A percentile compares a stretch with the other conserved stretches of the same genome.
These are phyloP conservation scores for Pyrocoelia pectoralis DNA, from an alignment of 2,888 invertebrate genomes.

Conservation along the genomic window DNA sequence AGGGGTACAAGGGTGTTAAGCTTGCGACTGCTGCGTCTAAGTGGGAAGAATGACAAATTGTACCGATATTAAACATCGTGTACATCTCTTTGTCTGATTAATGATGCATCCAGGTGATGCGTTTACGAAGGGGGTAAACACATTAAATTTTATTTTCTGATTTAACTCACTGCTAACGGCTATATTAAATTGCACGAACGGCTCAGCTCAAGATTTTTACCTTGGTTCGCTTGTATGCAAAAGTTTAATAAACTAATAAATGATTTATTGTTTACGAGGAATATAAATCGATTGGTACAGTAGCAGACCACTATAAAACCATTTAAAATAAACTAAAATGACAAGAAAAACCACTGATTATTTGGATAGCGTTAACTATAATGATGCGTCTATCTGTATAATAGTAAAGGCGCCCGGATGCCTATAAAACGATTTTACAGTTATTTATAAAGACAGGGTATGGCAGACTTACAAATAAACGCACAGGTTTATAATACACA, in stretches of 20 bases:
- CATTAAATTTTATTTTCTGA: too few relatives aligned
- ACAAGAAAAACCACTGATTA: slow-evolving; percentile 47
- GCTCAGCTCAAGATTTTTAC: too few relatives aligned
- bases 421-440: slow-evolving; percentile 55
- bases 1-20: slow-evolving; percentile 36
- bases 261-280: background rate
- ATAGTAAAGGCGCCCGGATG: slow-evolving; percentile 54
- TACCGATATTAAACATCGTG: slow-evolving; percentile 40
- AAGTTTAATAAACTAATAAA: background rate
- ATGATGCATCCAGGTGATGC: slow-evolving; percentile 43
- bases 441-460: slow-evolving; percentile 56
- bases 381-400: slow-evolving; percentile 34
- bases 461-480: slow-evolving; percentile 58
- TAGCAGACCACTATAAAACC: slow-evolving; percentile 7
- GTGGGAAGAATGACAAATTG: slow-evolving; percentile 41
- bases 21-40: slow-evolving; percentile 34
- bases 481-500: slow-evolving; percentile 56
- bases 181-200: too few relatives aligned
- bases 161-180: too few relatives aligned
- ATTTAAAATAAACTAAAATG: slow-evolving; percentile 39
- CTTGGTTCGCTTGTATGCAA: background rate
- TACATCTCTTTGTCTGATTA: slow-evolving; percentile 39
- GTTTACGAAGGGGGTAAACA: slow-evolving; percentile 9
- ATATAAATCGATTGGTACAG: background rate
- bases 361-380: slow-evolving; percentile 44